phyloP scores from a whole-genome alignment of 1,140 invertebrate genomes.

The Drosophila subobscura region DNA sequence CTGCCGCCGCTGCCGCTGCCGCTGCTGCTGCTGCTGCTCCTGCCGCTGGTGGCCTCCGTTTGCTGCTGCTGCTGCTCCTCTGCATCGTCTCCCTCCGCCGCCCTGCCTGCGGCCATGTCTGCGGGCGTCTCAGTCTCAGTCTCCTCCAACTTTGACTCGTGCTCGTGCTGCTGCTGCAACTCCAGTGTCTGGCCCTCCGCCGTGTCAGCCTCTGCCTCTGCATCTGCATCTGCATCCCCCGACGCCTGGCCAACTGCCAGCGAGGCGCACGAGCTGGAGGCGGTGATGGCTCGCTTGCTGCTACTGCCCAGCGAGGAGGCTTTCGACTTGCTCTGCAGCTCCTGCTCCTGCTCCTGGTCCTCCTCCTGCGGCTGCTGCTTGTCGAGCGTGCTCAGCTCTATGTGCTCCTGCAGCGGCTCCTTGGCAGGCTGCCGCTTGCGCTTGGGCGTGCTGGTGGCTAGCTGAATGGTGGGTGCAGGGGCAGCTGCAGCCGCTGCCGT shows the following conservation, averaged over 20 bases:
- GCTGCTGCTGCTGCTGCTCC: constrained; percentile 5
- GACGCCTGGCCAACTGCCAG: constrained; percentile 26
- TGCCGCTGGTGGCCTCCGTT: constrained; percentile 38
- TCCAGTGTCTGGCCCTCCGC: constrained; percentile 12
- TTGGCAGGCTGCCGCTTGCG: constrained; percentile 16
- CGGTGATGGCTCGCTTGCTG: constrained; percentile 66
- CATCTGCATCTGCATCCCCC: constrained; percentile 13
- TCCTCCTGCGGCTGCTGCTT: constrained; percentile 41
- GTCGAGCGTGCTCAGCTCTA: constrained; percentile 70
- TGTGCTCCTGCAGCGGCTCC: constrained; percentile 55
- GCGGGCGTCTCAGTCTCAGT: constrained; percentile 40
- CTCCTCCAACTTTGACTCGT: constrained; percentile 32
- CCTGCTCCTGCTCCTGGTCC: constrained; percentile 36
- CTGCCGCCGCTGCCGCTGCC: constrained; percentile 13
- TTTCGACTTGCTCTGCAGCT: constrained; percentile 68
- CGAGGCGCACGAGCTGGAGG: constrained; percentile 71
- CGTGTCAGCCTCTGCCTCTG: not conserved
- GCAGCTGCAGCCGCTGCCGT: not conserved
- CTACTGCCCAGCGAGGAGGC: constrained; percentile 73
- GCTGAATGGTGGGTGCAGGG: constrained; percentile 11
- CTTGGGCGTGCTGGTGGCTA: constrained; percentile 42
- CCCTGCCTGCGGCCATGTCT: constrained; percentile 83
- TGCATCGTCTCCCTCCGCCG: constrained; percentile 1
- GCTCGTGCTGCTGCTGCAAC: constrained; percentile 1
- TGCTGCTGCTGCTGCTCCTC: constrained; percentile 9